These are phyloP conservation scores for Diplolepis rosae DNA, from an alignment of 2,888 invertebrate species.

Conservation along the genomic window DNA sequence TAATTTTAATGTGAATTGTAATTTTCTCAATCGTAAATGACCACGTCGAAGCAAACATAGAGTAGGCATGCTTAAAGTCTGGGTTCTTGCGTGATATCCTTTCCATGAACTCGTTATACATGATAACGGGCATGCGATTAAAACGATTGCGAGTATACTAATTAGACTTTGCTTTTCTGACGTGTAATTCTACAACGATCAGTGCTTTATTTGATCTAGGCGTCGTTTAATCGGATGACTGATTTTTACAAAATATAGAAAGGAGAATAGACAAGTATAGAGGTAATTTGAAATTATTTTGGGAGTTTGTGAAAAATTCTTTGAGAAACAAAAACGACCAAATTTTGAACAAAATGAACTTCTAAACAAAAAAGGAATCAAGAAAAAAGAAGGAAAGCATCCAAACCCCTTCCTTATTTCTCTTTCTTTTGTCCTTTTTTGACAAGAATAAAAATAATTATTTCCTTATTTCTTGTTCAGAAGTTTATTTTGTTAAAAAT, in stretches of 20 bases:
- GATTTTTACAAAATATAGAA: not conserved
- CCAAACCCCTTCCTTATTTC: too few relatives aligned
- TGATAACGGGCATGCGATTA: constrained; percentile 65
- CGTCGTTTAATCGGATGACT: constrained; percentile 20
- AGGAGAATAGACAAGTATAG: too few relatives aligned
- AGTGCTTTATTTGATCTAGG: constrained; percentile 39
- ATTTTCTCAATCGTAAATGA: constrained; percentile 32
- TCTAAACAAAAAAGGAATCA: too few relatives aligned
- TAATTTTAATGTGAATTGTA: not conserved
- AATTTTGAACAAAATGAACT: too few relatives aligned
- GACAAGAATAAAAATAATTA: too few relatives aligned
- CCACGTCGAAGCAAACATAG: constrained; percentile 45
- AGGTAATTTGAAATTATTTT: too few relatives aligned
- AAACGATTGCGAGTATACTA: constrained; percentile 59
- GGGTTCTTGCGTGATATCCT: constrained; percentile 52
- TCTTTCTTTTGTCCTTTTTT: too few relatives aligned
- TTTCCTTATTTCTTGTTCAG: too few relatives aligned
- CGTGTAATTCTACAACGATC: constrained; percentile 50
- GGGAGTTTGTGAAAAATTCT: not conserved
- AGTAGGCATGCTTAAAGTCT: constrained; percentile 41
- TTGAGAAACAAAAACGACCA: not conserved
- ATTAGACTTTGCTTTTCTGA: constrained; percentile 62
- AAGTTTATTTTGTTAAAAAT: too few relatives aligned
- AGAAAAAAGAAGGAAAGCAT: too few relatives aligned
- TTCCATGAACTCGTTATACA: constrained; percentile 61